phyloP scores from a whole-genome alignment of 2,113 vertebrate genomes.

The Ptyas mucosa region DNA sequence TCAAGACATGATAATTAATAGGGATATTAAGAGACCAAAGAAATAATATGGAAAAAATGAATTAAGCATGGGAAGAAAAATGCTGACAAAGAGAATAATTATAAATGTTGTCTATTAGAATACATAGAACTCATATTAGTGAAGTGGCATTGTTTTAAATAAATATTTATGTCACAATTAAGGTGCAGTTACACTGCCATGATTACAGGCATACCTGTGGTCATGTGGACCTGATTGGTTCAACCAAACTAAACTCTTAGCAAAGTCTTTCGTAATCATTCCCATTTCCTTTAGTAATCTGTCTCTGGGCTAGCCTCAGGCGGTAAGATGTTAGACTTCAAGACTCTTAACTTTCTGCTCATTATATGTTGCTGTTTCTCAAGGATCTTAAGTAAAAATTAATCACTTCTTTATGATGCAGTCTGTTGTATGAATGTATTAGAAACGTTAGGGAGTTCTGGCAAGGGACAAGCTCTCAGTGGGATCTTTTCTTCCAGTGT shows the following conservation, averaged over 20 bases:
- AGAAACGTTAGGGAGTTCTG: neutral
- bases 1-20: constrained; percentile 41
- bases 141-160: constrained; percentile 34
- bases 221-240: neutral
- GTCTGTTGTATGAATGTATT: neutral
- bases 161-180: constrained; percentile 24
- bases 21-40: constrained; percentile 28
- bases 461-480: neutral
- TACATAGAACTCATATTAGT: constrained; percentile 24
- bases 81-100: neutral
- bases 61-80: constrained; percentile 19
- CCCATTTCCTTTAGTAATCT: neutral
- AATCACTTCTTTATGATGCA: neutral
- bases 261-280: neutral
- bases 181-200: neutral
- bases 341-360: neutral
- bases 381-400: neutral
- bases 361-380: neutral
- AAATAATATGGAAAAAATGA: constrained; percentile 38
- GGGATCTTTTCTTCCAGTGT: neutral
- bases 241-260: neutral
- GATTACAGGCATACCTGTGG: neutral
- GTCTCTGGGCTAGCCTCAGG: neutral
- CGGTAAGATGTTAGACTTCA: too few species aligned
- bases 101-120: constrained; percentile 14